Conservation (phyloP, 2,797 vertebrate genomes). For the Micrastur ruficollis region DNA sequence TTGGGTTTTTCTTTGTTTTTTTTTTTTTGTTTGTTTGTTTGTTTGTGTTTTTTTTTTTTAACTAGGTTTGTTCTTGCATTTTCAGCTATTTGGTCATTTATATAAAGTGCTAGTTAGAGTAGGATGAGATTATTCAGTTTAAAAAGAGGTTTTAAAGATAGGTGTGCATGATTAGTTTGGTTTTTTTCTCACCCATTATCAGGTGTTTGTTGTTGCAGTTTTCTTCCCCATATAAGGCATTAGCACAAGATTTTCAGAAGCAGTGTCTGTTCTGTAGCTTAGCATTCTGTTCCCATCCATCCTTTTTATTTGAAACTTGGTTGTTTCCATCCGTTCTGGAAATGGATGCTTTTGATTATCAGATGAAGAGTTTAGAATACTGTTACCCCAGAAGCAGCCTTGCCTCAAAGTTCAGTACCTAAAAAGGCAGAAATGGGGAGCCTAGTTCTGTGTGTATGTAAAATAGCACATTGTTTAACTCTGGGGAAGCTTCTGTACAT, state of each 20-base stretch:
- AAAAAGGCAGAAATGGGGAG: neutral
- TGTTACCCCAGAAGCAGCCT: neutral
- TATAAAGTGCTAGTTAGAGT: neutral
- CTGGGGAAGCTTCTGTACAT: neutral
- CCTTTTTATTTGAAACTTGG: neutral
- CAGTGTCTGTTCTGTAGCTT: fast-evolving
- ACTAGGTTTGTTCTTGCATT: neutral
- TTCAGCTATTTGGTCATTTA: neutral
- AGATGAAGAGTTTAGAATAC: neutral
- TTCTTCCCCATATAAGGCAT: neutral
- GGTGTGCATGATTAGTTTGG: neutral
- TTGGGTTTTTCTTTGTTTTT: too few relatives aligned
- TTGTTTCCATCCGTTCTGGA: neutral
- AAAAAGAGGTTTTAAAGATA: neutral
- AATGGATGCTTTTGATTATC: neutral
- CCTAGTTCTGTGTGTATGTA: neutral
- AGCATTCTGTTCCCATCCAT: neutral
- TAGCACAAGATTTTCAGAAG: neutral
- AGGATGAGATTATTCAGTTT: neutral
- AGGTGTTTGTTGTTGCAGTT: neutral
- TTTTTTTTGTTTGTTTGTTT: neutral
- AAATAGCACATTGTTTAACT: fast-evolving
- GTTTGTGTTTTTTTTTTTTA: neutral
- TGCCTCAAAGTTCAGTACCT: neutral
- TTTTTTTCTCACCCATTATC: neutral